Evolutionary conservation across 2,797 vertebrate species (phyloP), one percentile per base, ranked within the genome.

Genomic region (Apodemus agrarius): DNA sequence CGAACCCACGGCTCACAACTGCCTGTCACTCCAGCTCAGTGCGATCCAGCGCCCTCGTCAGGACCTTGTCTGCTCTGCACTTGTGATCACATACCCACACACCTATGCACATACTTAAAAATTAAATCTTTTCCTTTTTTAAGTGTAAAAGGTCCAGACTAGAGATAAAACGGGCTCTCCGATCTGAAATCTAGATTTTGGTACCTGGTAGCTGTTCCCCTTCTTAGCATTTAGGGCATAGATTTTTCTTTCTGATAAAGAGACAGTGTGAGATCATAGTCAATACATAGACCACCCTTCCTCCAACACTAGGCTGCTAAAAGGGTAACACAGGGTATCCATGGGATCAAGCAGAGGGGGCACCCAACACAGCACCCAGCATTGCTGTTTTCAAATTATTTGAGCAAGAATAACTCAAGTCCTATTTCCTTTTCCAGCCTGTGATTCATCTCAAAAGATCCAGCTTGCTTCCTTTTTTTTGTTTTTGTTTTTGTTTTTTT

Each of bases 391-490:
- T 61, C 40, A 54, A 67, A n/a, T 49, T 21, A 34, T 22, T 10
- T 59, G 29, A 78, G 21, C 57, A 78, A 57, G 67, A 57, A 49
- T 78, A 63, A 63, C 12, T 78, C 74, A 46, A 11, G 17, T 0
- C 0, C 37, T 12, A 22, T 46, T 0, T 43, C 16, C 0, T 24
- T 61, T 3, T 61, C 57, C 31, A 31, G 83, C 14, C 46, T 14
- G 0, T 26, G 24, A 2, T 34, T 37, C n/a, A 31, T 90, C 59
- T 2, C n/a, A 59, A 31, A 34, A 26, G 61, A 34, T 24, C 31
- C 34, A 26, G 67, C 54, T 34, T 0, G 67, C 54, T 34, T 0
- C 21, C 29, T 43, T n/a, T n/a, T n/a, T n/a, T n/a, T n/a, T n/a
- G n/a, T n/a, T n/a, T n/a, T n/a, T n/a, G n/a, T n/a, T n/a, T n/a